Base-by-base conservation (phyloP, 2,797 vertebrate species). In the Hylomyscus alleni region DNA sequence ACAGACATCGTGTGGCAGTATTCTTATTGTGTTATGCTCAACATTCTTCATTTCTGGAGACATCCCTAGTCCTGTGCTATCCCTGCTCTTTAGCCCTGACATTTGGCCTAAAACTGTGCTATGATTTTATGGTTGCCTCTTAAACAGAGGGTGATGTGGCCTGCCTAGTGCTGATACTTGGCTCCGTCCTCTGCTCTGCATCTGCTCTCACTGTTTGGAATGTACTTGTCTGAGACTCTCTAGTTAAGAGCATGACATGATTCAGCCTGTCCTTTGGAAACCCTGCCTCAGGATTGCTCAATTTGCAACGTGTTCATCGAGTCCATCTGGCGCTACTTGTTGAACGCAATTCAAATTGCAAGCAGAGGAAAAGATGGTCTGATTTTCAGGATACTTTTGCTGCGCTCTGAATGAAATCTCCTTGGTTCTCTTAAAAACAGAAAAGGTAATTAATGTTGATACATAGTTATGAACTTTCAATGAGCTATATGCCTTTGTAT, bases 341-440 rank as follows among this genome's bases (percentile, higher is more conserved):
- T 7, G 14, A 75, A 86, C 22, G 82, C 60, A 52, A 44, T 50
- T 13, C 69, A 47, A 34, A 56, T 3, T 62, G 60, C 54, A 83
- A 73, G 4, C 24, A 73, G 81, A 90, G 44, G 52, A 31, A 40
- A 90, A 86, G 90, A 34, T 8, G 4, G 47, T 37, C 34, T 88
- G 5, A 22, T 54, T 92, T 90, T 24, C 47, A 89, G 75, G 3
- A 24, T 58, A 7, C 47, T 50, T 89, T 40, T 83, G 62, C 24
- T 95, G 40, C 72, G 6, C 29, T 24, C 31, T 20, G 24, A 54
- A 65, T 82, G n/a, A 81, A n/a, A 50, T 92, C 17, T 92, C 7
- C 75, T 86, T 77, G 73, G 19, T 90, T 82, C 34, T 40, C 6
- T 92, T 92, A 88, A 75, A 50, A 75, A 50, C 77, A 93, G 29